Conservation (phyloP, 1,140 invertebrate genomes). For the Danaus plexippus region DNA sequence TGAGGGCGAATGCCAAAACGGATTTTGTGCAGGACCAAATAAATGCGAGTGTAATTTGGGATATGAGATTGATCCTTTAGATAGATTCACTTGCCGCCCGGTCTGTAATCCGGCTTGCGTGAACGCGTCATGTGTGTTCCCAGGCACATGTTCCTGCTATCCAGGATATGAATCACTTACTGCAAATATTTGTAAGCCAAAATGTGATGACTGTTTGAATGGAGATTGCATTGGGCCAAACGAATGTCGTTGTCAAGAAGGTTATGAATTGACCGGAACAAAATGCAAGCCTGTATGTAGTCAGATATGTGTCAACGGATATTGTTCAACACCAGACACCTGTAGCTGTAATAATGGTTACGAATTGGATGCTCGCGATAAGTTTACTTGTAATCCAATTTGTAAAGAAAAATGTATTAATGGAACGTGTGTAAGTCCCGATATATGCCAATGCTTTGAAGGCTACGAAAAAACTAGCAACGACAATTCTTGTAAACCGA, state of each 20-base stretch:
- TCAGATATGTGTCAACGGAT: slow-evolving; percentile 22
- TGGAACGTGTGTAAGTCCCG: slow-evolving; percentile 18
- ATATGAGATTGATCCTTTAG: slow-evolving; percentile 25
- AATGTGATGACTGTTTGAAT: slow-evolving; percentile 11
- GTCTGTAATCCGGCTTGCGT: slow-evolving; percentile 53
- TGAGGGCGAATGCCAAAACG: slow-evolving; percentile 17
- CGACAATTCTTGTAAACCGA: slow-evolving; percentile 7
- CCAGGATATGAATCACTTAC: slow-evolving; percentile 44
- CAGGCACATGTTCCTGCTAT: slow-evolving; percentile 67
- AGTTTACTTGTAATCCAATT: slow-evolving; percentile 5
- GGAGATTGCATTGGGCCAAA: slow-evolving; percentile 13
- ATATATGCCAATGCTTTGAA: slow-evolving; percentile 16
- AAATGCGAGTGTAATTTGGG: slow-evolving; percentile 45
- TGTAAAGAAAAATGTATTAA: slow-evolving; percentile 20
- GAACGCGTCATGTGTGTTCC: slow-evolving; percentile 65
- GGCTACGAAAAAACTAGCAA: slow-evolving; percentile 10
- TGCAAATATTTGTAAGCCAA: slow-evolving; percentile 6
- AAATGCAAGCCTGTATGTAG: slow-evolving; percentile 4
- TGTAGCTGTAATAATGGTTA: slow-evolving; percentile 46
- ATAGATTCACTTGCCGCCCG: slow-evolving; percentile 23
- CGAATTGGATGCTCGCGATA: slow-evolving; percentile 1
- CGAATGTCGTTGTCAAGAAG: slow-evolving; percentile 9
- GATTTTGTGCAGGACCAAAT: slow-evolving; percentile 47
- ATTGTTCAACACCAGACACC: slow-evolving; percentile 45
- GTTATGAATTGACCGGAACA: slow-evolving; percentile 7